Conservation (phyloP, 1,140 invertebrate species). For the Thaumatotibia leucotreta region DNA sequence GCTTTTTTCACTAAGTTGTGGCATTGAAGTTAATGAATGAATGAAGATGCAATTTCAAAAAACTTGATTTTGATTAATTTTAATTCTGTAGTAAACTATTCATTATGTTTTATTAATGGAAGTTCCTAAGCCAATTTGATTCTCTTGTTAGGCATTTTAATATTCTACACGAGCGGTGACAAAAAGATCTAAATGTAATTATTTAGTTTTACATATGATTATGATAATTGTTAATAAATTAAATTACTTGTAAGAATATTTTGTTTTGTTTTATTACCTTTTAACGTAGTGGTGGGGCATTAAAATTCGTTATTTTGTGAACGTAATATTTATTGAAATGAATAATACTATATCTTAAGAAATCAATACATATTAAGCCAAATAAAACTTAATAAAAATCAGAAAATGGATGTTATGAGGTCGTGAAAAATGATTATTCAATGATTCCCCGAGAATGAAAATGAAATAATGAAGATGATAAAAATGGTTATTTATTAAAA, state of each 20-base stretch:
- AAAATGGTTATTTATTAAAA: background rate
- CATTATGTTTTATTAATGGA: no score
- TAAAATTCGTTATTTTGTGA: background rate
- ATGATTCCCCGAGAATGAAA: slow-evolving; percentile 1
- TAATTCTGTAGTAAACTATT: no score
- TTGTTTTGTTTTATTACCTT: background rate
- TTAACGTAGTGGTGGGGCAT: no score
- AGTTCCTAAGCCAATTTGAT: no score
- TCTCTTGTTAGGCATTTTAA: background rate
- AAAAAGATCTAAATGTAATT: background rate
- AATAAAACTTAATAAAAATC: background rate
- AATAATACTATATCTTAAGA: slow-evolving; percentile 10
- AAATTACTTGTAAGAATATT: background rate
- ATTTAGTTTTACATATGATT: background rate
- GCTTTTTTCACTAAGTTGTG: no score
- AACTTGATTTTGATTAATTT: no score
- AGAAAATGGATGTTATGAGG: background rate
- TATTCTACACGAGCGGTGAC: background rate
- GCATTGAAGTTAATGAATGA: no score
- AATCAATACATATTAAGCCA: slow-evolving; percentile 6
- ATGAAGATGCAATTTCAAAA: no score
- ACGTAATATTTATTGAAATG: slow-evolving; percentile 8
- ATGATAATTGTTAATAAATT: background rate
- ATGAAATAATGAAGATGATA: background rate
- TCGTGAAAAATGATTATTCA: background rate